Conservation (phyloP, 2,797 vertebrate species). For the Lophotriccus pileatus region DNA sequence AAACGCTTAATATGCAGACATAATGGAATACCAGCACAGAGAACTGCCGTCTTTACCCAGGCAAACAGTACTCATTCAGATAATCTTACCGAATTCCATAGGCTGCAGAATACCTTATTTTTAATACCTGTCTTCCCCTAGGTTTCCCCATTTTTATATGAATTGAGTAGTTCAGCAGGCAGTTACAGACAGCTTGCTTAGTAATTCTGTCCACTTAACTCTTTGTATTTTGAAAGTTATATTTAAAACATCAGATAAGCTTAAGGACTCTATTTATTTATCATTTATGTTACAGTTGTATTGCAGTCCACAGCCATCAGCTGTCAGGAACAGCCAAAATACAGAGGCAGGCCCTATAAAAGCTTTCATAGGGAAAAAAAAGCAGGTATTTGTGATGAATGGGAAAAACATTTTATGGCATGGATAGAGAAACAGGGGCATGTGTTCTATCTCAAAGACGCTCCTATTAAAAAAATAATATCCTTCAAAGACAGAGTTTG, state of each 20-base stretch:
- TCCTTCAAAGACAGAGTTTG: constrained; percentile 38
- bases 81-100: background rate
- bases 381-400: constrained; percentile 15
- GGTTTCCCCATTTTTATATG: background rate
- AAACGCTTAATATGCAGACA: background rate
- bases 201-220: background rate
- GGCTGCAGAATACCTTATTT: background rate
- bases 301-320: background rate
- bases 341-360: constrained; percentile 6
- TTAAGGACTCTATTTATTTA: background rate
- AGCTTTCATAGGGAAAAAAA: background rate
- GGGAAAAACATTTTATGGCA: constrained; percentile 43
- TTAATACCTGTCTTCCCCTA: background rate
- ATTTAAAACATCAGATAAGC: background rate
- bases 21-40: background rate
- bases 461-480: constrained; percentile 62
- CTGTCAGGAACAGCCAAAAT: background rate
- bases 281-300: background rate
- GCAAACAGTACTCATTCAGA: background rate
- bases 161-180: background rate
- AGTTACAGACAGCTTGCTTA: background rate
- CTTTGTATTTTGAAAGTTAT: background rate
- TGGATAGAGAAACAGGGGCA: constrained; percentile 21
- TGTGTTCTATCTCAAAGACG: constrained; percentile 55
- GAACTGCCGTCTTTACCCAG: background rate